phyloP scores from a whole-genome alignment of 2,797 vertebrate species.

The Cuniculus paca region DNA sequence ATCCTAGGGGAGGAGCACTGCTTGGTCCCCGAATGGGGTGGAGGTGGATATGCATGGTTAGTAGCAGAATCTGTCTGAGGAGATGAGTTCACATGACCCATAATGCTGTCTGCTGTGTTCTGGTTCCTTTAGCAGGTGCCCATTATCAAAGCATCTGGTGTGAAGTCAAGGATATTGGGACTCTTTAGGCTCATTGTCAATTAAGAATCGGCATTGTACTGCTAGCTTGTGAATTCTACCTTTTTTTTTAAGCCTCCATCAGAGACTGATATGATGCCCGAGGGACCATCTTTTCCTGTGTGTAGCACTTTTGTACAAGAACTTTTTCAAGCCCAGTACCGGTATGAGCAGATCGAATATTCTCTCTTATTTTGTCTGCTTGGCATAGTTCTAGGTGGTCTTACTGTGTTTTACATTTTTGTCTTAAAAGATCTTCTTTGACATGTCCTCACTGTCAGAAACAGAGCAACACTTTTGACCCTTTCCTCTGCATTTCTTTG shows the following conservation, averaged over 20 bases:
- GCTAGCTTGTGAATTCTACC: constrained; percentile 59
- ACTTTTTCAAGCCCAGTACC: constrained; percentile 99
- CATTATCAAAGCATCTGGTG: not conserved
- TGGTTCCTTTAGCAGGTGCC: not conserved
- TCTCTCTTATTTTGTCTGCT: not conserved
- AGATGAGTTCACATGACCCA: not conserved
- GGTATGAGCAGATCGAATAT: constrained; percentile 86
- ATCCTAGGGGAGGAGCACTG: not conserved
- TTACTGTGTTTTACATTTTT: constrained; percentile 58
- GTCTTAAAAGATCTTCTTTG: constrained; percentile 94
- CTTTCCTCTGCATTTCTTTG: constrained; percentile 98
- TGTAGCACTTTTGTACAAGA: constrained; percentile 98
- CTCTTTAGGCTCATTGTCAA: not conserved
- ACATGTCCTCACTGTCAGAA: constrained; percentile 99
- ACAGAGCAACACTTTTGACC: constrained; percentile 99
- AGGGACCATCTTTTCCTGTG: constrained; percentile 95
- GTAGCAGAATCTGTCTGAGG: not conserved
- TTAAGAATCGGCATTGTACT: not conserved
- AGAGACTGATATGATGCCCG: constrained; percentile 93
- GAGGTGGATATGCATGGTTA: not conserved
- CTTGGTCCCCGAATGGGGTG: too few relatives aligned
- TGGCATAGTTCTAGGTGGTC: not conserved
- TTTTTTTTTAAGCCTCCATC: constrained; percentile 91
- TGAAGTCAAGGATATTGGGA: not conserved
- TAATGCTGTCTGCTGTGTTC: not conserved